Evolutionary conservation across 2,797 vertebrate species (phyloP).

Genomic region (Chaetophractus vellerosus): DNA sequence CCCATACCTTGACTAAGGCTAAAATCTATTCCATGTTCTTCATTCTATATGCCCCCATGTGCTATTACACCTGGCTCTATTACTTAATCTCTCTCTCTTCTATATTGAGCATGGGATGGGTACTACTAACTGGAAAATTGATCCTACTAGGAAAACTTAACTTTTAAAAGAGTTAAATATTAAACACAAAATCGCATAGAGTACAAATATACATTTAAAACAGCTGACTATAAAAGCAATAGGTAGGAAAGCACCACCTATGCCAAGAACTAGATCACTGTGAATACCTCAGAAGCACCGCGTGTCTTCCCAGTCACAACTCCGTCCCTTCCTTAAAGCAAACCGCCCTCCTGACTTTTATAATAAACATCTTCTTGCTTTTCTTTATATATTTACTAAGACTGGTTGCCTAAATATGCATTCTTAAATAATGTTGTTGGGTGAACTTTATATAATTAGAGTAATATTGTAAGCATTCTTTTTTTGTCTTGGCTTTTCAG

Average conservation of each 20-base stretch:
- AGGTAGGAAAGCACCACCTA: neutral
- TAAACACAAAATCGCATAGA: neutral
- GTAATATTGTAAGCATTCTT: neutral
- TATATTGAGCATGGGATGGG: neutral
- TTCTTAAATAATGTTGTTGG: conserved; percentile 3
- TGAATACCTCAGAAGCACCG: neutral
- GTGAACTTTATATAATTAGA: neutral
- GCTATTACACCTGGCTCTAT: neutral
- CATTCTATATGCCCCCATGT: neutral
- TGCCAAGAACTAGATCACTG: neutral
- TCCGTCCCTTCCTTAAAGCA: neutral
- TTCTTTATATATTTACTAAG: conserved; percentile 36
- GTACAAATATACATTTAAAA: neutral
- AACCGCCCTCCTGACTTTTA: conserved; percentile 25
- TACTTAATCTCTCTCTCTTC: neutral
- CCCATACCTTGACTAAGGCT: neutral
- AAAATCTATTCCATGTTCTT: neutral
- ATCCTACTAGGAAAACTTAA: neutral
- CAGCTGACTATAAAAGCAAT: neutral
- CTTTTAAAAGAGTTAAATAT: neutral
- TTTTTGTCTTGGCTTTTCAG: conserved; percentile 14
- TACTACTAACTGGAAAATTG: neutral
- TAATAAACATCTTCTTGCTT: conserved; percentile 7
- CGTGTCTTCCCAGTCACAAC: neutral
- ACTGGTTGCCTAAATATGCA: conserved; percentile 1